Evolutionary conservation across 2,888 invertebrate genomes (phyloP).

Genomic region (Ptilodon capucinus): DNA sequence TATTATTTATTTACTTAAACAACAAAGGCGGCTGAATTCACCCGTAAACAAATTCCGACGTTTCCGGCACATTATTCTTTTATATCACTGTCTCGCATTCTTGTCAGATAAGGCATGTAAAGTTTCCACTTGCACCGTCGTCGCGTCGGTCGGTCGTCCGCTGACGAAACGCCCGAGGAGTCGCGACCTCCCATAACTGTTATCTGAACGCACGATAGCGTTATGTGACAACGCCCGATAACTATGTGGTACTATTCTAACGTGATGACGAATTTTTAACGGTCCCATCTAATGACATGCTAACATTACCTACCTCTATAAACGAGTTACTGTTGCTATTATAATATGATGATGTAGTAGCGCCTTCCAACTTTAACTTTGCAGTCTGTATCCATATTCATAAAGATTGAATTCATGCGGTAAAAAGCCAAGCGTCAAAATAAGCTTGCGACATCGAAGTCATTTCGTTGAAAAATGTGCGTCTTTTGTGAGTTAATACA

Average conservation of each 20-base stretch:
- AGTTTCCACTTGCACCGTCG: constrained; percentile 30
- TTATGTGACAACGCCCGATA: constrained; percentile 45
- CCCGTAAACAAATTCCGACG: not conserved
- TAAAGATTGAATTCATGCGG: too few relatives aligned
- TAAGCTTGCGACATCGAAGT: too few relatives aligned
- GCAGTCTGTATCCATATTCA: too few relatives aligned
- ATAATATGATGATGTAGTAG: too few relatives aligned
- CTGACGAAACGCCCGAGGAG: constrained; percentile 37
- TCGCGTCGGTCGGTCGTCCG: too few relatives aligned
- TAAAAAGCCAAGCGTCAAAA: too few relatives aligned
- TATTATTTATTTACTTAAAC: too few relatives aligned
- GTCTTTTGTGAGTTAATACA: too few relatives aligned
- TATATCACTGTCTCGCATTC: constrained; percentile 26
- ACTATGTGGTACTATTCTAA: constrained; percentile 7
- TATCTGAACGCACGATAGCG: constrained; percentile 47
- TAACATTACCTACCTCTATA: too few relatives aligned
- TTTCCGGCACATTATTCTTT: not conserved
- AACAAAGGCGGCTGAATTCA: not conserved
- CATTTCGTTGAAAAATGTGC: too few relatives aligned
- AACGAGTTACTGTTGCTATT: too few relatives aligned
- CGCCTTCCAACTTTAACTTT: too few relatives aligned
- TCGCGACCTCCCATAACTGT: constrained; percentile 53
- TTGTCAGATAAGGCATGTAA: constrained; percentile 27
- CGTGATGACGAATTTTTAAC: constrained; percentile 31
- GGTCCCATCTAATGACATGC: constrained; percentile 7